phyloP scores from a whole-genome alignment of 2,113 vertebrate species.

The Loxodonta africana region DNA sequence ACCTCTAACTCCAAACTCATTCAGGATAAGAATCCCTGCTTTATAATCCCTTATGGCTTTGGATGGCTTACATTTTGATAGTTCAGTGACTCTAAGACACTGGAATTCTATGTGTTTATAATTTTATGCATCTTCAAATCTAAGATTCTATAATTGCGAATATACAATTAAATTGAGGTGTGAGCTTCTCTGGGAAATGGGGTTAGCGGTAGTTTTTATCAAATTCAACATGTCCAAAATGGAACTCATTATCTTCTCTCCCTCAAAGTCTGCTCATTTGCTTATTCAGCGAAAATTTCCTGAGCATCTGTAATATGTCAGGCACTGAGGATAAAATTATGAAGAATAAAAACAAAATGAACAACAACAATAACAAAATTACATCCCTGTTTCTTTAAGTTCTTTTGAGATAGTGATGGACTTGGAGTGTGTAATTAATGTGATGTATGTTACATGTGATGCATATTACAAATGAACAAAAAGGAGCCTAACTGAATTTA shows the following conservation, averaged over 20 bases:
- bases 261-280: neutral
- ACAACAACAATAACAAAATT: neutral
- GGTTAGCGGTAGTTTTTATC: neutral
- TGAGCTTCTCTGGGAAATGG: neutral
- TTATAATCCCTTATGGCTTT: neutral
- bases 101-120: neutral
- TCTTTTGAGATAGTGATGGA: neutral
- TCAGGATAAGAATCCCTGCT: neutral
- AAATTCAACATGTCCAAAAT: neutral
- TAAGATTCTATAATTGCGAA: neutral
- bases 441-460: neutral
- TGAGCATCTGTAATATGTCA: neutral
- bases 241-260: neutral
- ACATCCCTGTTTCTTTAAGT: neutral
- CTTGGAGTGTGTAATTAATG: neutral
- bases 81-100: neutral
- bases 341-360: neutral
- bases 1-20: neutral
- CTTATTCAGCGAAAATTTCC: neutral
- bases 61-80: neutral
- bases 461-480: neutral
- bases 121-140: neutral
- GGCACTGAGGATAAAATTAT: neutral
- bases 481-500: neutral
- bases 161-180: neutral